These are phyloP conservation scores for Xanthia icteritia DNA, from an alignment of 2,888 invertebrate genomes.

Conservation along the genomic window DNA sequence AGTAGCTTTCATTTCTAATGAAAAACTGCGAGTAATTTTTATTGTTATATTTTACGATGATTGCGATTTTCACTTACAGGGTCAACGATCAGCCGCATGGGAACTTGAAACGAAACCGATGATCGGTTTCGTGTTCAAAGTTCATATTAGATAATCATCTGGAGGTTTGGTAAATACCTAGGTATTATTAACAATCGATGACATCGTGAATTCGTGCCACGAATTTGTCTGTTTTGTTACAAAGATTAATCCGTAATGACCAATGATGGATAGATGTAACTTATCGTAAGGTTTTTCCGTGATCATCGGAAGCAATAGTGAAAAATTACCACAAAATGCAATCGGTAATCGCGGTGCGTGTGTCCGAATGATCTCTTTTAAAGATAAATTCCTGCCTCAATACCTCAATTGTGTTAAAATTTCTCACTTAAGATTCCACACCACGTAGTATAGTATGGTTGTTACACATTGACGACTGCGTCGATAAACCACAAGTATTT, in stretches of 20 bases:
- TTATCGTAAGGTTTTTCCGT: not conserved
- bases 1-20: constrained; percentile 81
- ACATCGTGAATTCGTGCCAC: not conserved
- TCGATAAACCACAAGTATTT: constrained; percentile 59
- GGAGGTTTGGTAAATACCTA: not conserved
- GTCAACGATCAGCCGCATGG: constrained; percentile 68
- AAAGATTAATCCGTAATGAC: not conserved
- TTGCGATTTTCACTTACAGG: constrained; percentile 77
- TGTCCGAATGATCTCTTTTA: constrained; percentile 68
- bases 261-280: not conserved
- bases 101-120: constrained; percentile 40
- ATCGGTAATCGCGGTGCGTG: constrained; percentile 63
- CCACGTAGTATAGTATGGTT: constrained; percentile 65
- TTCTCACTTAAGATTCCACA: constrained; percentile 67
- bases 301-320: not conserved
- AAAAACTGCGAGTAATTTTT: constrained; percentile 79
- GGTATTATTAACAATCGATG: not conserved
- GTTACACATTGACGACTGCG: constrained; percentile 51
- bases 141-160: constrained; percentile 25
- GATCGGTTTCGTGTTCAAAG: constrained; percentile 48
- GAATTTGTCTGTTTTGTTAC: not conserved
- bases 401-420: constrained; percentile 69
- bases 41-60: constrained; percentile 73
- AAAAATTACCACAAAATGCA: constrained; percentile 35
- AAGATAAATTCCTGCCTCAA: constrained; percentile 70